phyloP scores from a whole-genome alignment of 2,888 invertebrate species.

The Aelia acuminata region DNA sequence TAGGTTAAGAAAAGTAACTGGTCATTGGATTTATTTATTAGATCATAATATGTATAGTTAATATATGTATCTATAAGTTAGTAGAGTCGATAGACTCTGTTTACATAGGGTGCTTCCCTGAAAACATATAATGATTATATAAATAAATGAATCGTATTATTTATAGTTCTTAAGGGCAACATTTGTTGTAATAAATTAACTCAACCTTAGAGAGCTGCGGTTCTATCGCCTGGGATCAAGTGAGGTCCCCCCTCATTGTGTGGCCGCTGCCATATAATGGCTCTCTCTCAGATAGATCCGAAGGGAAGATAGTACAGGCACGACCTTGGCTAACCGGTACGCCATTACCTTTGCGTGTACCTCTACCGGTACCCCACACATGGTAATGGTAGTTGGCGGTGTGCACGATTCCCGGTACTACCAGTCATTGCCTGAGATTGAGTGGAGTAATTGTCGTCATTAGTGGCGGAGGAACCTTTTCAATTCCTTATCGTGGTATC shows the following conservation, averaged over 20 bases:
- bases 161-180: background rate
- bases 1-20: background rate
- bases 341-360: background rate
- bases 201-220: too few relatives aligned
- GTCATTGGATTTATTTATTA: background rate
- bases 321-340: slow-evolving; percentile 12
- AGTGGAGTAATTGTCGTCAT: too few relatives aligned
- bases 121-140: too few relatives aligned
- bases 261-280: too few relatives aligned
- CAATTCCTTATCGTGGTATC: too few relatives aligned
- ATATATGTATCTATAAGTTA: too few relatives aligned
- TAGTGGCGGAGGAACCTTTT: too few relatives aligned
- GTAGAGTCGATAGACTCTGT: too few relatives aligned
- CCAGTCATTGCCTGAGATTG: too few relatives aligned
- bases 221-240: background rate
- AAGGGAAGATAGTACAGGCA: background rate
- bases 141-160: too few relatives aligned
- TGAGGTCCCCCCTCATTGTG: background rate
- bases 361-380: background rate
- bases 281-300: too few relatives aligned
- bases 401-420: background rate
- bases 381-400: background rate
- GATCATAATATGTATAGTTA: background rate
- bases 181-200: background rate
- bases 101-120: too few relatives aligned